Evolutionary conservation across 1,140 invertebrate genomes (phyloP).

Genomic region (Atta cephalotes): DNA sequence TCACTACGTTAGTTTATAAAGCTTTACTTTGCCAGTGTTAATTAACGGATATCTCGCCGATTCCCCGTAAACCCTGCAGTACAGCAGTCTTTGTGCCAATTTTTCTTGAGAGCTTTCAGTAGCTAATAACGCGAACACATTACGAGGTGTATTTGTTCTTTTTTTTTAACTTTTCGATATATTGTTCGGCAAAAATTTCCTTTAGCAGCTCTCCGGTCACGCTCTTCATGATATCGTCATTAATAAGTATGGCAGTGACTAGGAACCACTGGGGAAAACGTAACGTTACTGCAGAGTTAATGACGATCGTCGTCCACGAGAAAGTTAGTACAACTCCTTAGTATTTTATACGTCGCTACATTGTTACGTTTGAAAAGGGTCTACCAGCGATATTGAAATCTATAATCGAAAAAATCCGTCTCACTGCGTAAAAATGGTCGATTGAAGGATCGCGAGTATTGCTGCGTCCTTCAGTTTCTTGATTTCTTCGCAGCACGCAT

Average conservation of each 20-base stretch:
- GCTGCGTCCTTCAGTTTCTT: neutral
- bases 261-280: constrained; percentile 59
- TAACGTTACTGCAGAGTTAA: constrained; percentile 72
- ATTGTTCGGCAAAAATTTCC: constrained; percentile 46
- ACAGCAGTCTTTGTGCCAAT: constrained; percentile 59
- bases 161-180: constrained; percentile 26
- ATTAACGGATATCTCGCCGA: constrained; percentile 70
- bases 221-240: constrained; percentile 57
- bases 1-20: constrained; percentile 62
- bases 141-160: constrained; percentile 31
- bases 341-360: constrained; percentile 47
- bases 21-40: constrained; percentile 68
- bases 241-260: constrained; percentile 57
- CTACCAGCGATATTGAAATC: constrained; percentile 56
- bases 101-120: constrained; percentile 40
- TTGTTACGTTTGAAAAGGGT: constrained; percentile 55
- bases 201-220: constrained; percentile 60
- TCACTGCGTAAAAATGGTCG: constrained; percentile 1
- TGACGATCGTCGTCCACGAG: constrained; percentile 64
- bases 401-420: constrained; percentile 51
- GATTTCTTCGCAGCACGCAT: constrained; percentile 49
- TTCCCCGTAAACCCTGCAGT: constrained; percentile 74
- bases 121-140: constrained; percentile 69
- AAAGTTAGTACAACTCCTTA: constrained; percentile 50
- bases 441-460: constrained; percentile 32